A percentile compares a stretch with the other conserved stretches of the same genome.
Evolutionary conservation across 2,113 vertebrate genomes (phyloP).

Genomic region (Spermophilus dauricus): DNA sequence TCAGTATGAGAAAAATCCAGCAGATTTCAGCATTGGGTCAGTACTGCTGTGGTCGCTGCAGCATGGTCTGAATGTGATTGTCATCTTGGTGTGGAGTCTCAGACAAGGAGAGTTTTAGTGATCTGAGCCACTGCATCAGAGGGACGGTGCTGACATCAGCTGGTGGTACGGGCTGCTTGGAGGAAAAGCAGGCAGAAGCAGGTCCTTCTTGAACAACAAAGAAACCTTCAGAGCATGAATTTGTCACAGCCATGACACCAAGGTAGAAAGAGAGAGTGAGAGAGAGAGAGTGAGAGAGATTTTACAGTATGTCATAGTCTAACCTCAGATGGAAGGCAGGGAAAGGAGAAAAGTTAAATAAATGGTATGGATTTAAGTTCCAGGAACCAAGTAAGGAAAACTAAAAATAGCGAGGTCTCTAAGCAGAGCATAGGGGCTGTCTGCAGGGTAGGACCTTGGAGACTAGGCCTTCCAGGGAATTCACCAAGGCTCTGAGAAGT

Average conservation of each 20-base stretch:
- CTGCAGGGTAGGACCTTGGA: background rate
- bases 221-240: background rate
- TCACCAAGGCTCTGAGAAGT: background rate
- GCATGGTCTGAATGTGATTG: background rate
- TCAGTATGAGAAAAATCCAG: background rate
- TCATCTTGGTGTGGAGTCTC: background rate
- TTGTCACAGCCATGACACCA: background rate
- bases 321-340: background rate
- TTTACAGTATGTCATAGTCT: background rate
- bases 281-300: background rate
- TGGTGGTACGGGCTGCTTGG: background rate
- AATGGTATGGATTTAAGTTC: slow-evolving; percentile 13
- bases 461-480: background rate
- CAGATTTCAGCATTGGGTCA: background rate
- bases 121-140: background rate
- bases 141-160: rapidly evolving
- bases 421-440: background rate
- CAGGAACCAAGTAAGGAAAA: slow-evolving; percentile 41
- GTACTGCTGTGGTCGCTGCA: too few species aligned
- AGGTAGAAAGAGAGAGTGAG: background rate
- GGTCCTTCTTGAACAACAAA: background rate
- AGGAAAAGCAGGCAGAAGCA: background rate
- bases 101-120: background rate
- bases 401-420: slow-evolving; percentile 47
- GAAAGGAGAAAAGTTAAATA: background rate